phyloP scores from a whole-genome alignment of 2,797 vertebrate genomes.

The Danio kyathit region DNA sequence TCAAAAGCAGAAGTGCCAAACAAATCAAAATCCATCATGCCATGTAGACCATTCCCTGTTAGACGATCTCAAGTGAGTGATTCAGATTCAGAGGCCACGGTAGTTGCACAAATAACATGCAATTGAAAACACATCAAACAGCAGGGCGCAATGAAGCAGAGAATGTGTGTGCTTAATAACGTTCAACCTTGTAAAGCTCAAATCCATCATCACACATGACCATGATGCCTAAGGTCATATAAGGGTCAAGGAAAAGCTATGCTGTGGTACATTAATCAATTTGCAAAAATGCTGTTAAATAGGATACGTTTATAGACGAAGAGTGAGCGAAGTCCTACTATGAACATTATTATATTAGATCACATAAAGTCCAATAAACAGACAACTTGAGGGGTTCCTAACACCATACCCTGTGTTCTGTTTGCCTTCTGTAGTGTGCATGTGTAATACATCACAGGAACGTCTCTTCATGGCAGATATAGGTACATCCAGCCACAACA shows the following conservation, averaged over 20 bases:
- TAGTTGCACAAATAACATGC: conserved; percentile 27
- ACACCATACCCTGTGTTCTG: too few species aligned
- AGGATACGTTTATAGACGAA: not conserved
- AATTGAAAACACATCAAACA: conserved; percentile 15
- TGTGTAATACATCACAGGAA: too few species aligned
- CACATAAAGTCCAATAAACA: too few species aligned
- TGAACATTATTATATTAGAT: too few species aligned
- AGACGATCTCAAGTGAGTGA: conserved; percentile 11
- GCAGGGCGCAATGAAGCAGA: conserved; percentile 44
- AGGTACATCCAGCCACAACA: too few species aligned
- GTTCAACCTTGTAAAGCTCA: conserved; percentile 30
- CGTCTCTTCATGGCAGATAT: too few species aligned
- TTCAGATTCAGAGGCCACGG: not conserved
- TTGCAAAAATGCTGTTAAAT: not conserved
- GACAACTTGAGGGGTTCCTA: too few species aligned
- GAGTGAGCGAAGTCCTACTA: too few species aligned
- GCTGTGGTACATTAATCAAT: not conserved
- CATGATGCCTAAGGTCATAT: conserved; percentile 14
- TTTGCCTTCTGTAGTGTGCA: too few species aligned
- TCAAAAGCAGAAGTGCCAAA: conserved; percentile 1
- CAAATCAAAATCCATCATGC: not conserved
- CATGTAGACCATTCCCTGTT: not conserved
- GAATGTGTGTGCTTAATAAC: conserved; percentile 32
- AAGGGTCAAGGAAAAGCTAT: conserved; percentile 5
- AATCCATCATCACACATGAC: conserved; percentile 29